A percentile compares a stretch with the other conserved stretches of the same genome.
These are phyloP conservation scores for Orthonychiurus folsomi DNA, from an alignment of 2,888 invertebrate species.

Conservation along the genomic window DNA sequence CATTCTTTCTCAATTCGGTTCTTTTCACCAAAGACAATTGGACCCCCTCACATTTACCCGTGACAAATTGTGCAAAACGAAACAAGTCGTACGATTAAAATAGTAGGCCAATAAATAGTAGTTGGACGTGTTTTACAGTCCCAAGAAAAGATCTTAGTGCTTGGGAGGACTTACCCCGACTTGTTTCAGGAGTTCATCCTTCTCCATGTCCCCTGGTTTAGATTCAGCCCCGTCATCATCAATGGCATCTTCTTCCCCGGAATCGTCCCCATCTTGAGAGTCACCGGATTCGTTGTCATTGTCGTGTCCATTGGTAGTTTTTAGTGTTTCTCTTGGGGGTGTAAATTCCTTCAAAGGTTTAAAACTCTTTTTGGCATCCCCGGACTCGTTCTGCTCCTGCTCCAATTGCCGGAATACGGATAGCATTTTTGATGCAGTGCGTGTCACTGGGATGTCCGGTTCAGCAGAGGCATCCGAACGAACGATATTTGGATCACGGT, in stretches of 20 bases:
- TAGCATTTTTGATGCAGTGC: constrained; percentile 78
- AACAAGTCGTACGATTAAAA: no score
- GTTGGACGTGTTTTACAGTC: no score
- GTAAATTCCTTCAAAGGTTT: constrained; percentile 75
- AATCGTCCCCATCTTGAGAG: constrained; percentile 45
- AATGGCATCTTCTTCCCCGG: constrained; percentile 44
- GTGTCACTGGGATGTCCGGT: constrained; percentile 49
- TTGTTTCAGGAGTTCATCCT: constrained; percentile 59
- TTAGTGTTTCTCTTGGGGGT: constrained; percentile 64
- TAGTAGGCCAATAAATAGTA: no score
- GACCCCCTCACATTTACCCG: no score
- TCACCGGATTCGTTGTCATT: constrained; percentile 44
- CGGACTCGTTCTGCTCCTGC: constrained; percentile 44
- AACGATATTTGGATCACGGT: constrained; percentile 63
- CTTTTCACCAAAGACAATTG: no score
- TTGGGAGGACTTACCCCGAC: constrained; percentile 47
- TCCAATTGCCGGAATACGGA: constrained; percentile 83
- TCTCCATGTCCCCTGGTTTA: constrained; percentile 46
- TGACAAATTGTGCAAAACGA: background rate
- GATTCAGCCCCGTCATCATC: constrained; percentile 46
- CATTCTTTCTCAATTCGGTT: background rate
- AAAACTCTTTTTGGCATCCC: constrained; percentile 12
- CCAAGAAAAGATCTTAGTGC: background rate
- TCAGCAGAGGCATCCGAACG: constrained; percentile 51
- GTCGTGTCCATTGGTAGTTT: constrained; percentile 45